A percentile compares a stretch with the other conserved stretches of the same genome.
Conservation (phyloP, 2,113 vertebrate species). For the Apteryx owenii region DNA sequence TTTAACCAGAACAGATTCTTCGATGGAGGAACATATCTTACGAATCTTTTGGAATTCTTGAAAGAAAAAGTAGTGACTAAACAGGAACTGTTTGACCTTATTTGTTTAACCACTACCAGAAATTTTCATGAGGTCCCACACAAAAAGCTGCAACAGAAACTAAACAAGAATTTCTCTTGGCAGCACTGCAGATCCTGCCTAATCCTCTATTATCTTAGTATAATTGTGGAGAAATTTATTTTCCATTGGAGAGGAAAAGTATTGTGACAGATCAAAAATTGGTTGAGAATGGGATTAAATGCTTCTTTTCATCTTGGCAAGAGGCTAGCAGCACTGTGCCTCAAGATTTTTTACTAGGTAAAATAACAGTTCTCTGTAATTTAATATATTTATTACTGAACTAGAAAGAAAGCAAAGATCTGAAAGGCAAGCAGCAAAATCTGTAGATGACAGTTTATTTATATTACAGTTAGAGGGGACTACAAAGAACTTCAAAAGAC, state of each 20-base stretch:
- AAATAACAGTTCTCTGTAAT: neutral
- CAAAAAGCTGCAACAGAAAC: neutral
- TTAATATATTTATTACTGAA: neutral
- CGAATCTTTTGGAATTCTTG: neutral
- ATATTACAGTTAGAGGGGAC: neutral
- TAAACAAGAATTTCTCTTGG: neutral
- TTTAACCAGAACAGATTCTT: neutral
- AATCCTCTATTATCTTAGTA: neutral
- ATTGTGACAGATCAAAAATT: neutral
- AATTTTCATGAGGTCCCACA: neutral
- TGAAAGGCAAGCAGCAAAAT: neutral
- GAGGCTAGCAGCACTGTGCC: neutral
- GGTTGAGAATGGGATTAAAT: neutral
- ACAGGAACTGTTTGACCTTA: neutral
- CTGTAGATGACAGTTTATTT: neutral
- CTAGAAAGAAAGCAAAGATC: neutral
- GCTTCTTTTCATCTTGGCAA: neutral
- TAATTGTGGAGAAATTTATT: neutral
- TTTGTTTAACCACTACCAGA: neutral
- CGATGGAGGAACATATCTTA: neutral
- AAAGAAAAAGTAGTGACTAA: neutral
- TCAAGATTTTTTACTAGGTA: neutral
- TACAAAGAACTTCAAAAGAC: neutral
- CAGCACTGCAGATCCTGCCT: neutral
- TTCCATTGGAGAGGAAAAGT: neutral